phyloP scores from a whole-genome alignment of 2,888 invertebrate genomes.

The Anoncus sp. region DNA sequence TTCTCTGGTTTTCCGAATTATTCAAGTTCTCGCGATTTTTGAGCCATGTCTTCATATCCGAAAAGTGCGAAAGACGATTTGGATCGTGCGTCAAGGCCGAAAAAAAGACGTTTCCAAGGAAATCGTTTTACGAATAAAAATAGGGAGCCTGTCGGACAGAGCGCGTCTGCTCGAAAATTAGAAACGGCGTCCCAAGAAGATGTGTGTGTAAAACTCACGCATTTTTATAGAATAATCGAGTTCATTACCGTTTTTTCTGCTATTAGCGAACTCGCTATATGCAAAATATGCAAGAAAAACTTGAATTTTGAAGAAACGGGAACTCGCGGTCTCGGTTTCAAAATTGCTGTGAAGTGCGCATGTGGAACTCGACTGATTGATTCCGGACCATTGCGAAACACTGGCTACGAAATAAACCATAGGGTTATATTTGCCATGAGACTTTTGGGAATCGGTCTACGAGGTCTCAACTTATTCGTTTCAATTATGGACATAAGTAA shows the following conservation, averaged over 20 bases:
- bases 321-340: constrained; percentile 67
- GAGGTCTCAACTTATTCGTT: too few species aligned
- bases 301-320: constrained; percentile 64
- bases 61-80: constrained; percentile 36
- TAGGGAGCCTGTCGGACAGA: constrained; percentile 42
- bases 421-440: constrained; percentile 61
- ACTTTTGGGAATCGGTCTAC: constrained; percentile 62
- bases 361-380: constrained; percentile 55
- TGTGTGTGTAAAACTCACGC: constrained; percentile 43
- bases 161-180: constrained; percentile 56
- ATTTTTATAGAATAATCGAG: constrained; percentile 52
- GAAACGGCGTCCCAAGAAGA: constrained; percentile 43
- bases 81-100: constrained; percentile 26
- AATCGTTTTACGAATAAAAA: constrained; percentile 39
- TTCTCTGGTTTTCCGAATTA: too few species aligned
- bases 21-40: too few species aligned
- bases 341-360: constrained; percentile 61
- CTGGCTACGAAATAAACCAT: constrained; percentile 68
- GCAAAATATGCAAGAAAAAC: constrained; percentile 53
- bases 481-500: constrained; percentile 37
- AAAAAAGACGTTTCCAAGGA: constrained; percentile 28
- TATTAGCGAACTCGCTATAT: constrained; percentile 54
- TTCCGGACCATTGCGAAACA: constrained; percentile 62
- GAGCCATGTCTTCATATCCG: too few species aligned
- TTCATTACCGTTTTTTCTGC: constrained; percentile 54